A percentile compares a stretch with the other conserved stretches of the same genome.
Conservation (phyloP, 2,797 vertebrate genomes). For the Cygnus olor region DNA sequence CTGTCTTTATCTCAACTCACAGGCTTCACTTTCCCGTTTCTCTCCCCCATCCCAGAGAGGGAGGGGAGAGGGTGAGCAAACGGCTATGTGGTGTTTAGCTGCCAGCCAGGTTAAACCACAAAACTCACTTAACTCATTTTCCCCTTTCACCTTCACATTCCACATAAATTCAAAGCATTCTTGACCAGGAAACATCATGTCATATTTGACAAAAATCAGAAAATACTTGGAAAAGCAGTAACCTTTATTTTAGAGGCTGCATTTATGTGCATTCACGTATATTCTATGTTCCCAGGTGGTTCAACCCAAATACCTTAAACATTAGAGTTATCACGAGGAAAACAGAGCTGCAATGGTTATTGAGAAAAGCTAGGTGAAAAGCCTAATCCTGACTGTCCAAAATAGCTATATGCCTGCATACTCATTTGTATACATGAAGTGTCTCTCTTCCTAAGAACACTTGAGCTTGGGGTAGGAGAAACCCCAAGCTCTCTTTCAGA, state of each 20-base stretch:
- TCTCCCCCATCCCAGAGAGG: no score
- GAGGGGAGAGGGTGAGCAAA: no score
- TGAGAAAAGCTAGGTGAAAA: neutral
- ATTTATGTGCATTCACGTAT: constrained; percentile 41
- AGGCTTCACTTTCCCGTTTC: no score
- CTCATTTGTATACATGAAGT: neutral
- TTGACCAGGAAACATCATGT: neutral
- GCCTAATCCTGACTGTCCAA: neutral
- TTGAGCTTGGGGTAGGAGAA: neutral
- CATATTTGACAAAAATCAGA: neutral
- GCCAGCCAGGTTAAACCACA: no score
- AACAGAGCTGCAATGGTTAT: neutral
- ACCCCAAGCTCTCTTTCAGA: neutral
- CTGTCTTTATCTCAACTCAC: no score
- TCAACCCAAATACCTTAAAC: constrained; percentile 25
- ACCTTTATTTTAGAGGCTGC: constrained; percentile 44
- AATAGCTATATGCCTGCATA: neutral
- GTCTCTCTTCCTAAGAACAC: neutral
- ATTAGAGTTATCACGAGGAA: neutral
- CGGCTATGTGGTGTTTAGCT: no score
- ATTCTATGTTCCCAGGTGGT: neutral
- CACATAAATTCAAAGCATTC: neutral
- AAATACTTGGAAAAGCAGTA: constrained; percentile 24
- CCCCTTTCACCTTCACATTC: neutral
- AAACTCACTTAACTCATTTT: neutral